Percentiles rank a stretch among this genome's conserved stretches.
phyloP scores from a whole-genome alignment of 2,888 invertebrate genomes.

The Daptonema setosum region DNA sequence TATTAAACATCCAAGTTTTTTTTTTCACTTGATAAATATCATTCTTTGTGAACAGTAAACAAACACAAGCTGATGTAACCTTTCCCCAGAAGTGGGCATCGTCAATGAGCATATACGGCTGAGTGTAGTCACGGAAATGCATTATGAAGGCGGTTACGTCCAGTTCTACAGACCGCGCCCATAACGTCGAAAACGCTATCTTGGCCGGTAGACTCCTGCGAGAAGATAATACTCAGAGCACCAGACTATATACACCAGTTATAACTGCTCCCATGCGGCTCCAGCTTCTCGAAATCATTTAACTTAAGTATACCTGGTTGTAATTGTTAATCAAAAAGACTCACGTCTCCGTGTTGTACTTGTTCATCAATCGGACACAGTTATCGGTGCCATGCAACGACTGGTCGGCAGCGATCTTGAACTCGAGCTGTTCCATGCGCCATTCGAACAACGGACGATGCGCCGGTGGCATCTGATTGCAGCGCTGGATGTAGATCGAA shows the following conservation, averaged over 20 bases:
- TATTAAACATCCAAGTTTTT: neutral
- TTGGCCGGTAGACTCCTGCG: too few relatives aligned
- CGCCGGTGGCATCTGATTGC: conserved; percentile 43
- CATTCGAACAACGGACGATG: neutral
- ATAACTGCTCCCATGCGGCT: too few relatives aligned
- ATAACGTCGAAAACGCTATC: conserved; percentile 67
- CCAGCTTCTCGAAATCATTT: too few relatives aligned
- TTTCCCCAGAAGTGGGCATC: conserved; percentile 68
- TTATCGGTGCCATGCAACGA: conserved; percentile 58
- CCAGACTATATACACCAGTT: too few relatives aligned
- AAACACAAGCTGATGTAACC: conserved; percentile 42
- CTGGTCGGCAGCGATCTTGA: conserved; percentile 61
- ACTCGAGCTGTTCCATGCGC: conserved; percentile 43
- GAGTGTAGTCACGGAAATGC: conserved; percentile 76
- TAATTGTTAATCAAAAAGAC: too few relatives aligned
- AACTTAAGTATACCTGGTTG: too few relatives aligned
- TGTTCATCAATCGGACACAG: conserved; percentile 48
- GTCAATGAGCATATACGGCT: conserved; percentile 62
- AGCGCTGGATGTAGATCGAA: conserved; percentile 75
- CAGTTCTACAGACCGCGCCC: conserved; percentile 67
- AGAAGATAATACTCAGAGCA: too few relatives aligned
- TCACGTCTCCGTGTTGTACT: conserved; percentile 58
- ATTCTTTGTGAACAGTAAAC: neutral
- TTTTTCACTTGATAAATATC: neutral
- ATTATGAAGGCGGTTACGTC: conserved; percentile 66